Conservation (phyloP, 1,140 invertebrate genomes). For the Venustaconcha ellipsiformis region DNA sequence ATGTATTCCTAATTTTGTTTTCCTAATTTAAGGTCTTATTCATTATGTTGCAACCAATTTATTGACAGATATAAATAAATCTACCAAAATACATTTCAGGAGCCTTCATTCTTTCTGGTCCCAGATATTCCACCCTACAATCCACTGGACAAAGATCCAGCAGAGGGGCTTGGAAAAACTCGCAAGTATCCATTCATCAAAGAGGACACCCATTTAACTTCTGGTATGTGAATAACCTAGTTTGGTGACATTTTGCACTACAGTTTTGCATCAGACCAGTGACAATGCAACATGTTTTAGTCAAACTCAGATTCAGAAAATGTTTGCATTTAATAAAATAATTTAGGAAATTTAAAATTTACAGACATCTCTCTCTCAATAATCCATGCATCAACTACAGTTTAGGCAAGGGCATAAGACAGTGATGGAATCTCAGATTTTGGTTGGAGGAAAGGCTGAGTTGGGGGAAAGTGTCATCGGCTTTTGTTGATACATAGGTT, state of each 20-base stretch:
- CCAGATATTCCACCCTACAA: constrained; percentile 45
- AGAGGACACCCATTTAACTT: constrained; percentile 24
- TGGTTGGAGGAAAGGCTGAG: no score
- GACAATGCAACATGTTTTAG: neutral
- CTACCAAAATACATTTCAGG: constrained; percentile 26
- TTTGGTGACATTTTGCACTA: neutral
- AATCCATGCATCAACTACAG: no score
- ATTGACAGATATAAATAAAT: neutral
- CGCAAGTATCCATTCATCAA: constrained; percentile 50
- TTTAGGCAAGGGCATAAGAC: no score
- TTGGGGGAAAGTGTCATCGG: no score
- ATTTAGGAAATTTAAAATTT: no score
- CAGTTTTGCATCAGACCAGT: neutral
- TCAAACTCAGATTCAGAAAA: neutral
- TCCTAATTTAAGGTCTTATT: neutral
- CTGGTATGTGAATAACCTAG: neutral
- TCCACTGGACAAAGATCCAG: constrained; percentile 33
- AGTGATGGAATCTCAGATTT: no score
- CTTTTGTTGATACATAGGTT: no score
- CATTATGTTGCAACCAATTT: no score
- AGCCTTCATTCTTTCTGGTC: constrained; percentile 36
- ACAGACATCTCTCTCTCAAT: no score
- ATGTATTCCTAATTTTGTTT: neutral
- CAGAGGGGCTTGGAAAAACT: constrained; percentile 32
- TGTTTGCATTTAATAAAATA: neutral